Conservation (phyloP, 2,888 invertebrate genomes). For the Oxyteleia sp. region DNA sequence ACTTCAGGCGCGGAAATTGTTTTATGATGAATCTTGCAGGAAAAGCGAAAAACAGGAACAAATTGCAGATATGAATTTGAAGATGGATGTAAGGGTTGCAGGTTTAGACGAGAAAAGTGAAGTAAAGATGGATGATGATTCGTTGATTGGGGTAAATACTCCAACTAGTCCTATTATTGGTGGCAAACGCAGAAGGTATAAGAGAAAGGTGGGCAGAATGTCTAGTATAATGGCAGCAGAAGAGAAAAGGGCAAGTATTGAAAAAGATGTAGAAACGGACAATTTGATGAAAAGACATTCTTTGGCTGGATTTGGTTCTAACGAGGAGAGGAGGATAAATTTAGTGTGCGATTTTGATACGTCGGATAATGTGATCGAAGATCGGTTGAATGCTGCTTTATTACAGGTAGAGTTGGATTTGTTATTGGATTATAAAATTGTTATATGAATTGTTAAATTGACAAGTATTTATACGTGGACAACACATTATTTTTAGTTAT, state of each 20-base stretch:
- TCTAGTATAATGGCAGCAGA: constrained; percentile 11
- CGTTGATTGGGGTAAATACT: constrained; percentile 11
- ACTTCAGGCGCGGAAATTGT: constrained; percentile 77
- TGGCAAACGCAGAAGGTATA: constrained; percentile 35
- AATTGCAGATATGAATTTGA: too few relatives aligned
- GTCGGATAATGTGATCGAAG: constrained; percentile 74
- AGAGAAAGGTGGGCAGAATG: constrained; percentile 39
- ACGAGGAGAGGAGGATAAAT: constrained; percentile 3
- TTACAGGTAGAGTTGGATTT: constrained; percentile 77
- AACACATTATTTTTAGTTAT: too few relatives aligned
- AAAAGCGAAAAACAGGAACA: too few relatives aligned
- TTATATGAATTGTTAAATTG: too few relatives aligned
- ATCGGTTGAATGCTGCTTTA: constrained; percentile 82
- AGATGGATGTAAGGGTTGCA: too few relatives aligned
- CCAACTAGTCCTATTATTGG: constrained; percentile 63
- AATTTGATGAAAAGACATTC: constrained; percentile 23
- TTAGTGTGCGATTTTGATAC: constrained; percentile 15
- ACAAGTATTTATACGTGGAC: too few relatives aligned
- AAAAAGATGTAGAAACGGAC: not conserved
- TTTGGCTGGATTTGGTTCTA: constrained; percentile 2
- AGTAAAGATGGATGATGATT: too few relatives aligned
- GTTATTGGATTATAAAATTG: too few relatives aligned
- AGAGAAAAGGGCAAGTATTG: not conserved
- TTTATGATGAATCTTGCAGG: constrained; percentile 75
- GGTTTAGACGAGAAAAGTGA: too few relatives aligned